Evolutionary conservation across 2,888 invertebrate species (phyloP).

Genomic region (Argyresthia goedartella): DNA sequence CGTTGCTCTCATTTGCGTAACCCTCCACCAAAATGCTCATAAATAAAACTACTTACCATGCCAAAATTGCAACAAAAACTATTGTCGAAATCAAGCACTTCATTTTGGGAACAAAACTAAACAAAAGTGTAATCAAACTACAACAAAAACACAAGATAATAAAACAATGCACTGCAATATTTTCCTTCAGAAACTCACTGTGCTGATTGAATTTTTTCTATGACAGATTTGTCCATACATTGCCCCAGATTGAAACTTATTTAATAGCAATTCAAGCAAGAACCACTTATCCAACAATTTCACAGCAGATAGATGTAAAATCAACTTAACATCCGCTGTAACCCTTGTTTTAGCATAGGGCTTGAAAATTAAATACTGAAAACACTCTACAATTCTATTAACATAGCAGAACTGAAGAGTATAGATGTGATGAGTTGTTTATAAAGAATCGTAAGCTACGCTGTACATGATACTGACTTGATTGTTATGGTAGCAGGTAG

Average conservation of each 20-base stretch:
- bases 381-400: too few relatives aligned
- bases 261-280: neutral
- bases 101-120: neutral
- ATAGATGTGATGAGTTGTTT: neutral
- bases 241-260: conserved; percentile 68
- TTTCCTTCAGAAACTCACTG: conserved; percentile 35
- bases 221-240: conserved; percentile 72
- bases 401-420: neutral
- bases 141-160: neutral
- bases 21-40: neutral
- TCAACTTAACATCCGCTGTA: too few relatives aligned
- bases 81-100: neutral
- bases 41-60: conserved; percentile 4
- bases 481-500: conserved; percentile 3
- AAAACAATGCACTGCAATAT: neutral
- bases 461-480: neutral
- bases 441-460: neutral
- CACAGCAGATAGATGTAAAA: too few relatives aligned
- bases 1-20: neutral
- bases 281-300: neutral
- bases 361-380: too few relatives aligned
- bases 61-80: neutral
- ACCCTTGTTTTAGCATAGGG: too few relatives aligned
- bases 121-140: neutral
- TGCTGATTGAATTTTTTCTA: conserved; percentile 43